A percentile compares a stretch with the other conserved stretches of the same genome.
Conservation (phyloP, 2,113 vertebrate species). For the Solea solea region DNA sequence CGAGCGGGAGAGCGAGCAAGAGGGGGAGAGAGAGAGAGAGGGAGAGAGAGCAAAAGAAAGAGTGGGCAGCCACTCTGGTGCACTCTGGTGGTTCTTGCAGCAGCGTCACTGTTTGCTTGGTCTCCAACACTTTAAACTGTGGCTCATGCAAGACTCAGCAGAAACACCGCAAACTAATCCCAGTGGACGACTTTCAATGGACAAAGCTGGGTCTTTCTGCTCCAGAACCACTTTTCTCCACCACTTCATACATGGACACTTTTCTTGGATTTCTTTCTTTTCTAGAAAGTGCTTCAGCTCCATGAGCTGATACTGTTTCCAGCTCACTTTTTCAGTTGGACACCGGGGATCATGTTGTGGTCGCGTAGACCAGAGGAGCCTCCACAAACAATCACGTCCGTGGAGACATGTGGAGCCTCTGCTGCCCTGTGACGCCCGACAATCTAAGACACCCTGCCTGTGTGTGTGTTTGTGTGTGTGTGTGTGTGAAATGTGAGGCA, state of each 20-base stretch:
- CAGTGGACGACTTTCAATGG: slow-evolving; percentile 51
- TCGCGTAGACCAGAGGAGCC: slow-evolving; percentile 25
- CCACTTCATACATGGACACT: slow-evolving; percentile 15
- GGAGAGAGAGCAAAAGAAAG: slow-evolving; percentile 51
- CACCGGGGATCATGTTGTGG: slow-evolving; percentile 48
- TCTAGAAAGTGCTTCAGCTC: slow-evolving; percentile 27
- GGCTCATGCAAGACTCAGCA: slow-evolving; percentile 36
- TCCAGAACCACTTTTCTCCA: slow-evolving; percentile 33
- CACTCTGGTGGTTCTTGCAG: slow-evolving; percentile 72
- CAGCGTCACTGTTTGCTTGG: slow-evolving; percentile 72
- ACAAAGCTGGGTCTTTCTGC: slow-evolving; percentile 20
- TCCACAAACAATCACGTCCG: slow-evolving; percentile 24
- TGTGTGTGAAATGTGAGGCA: slow-evolving; percentile 54
- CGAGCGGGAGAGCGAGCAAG: slow-evolving; percentile 36
- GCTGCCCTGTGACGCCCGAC: slow-evolving; percentile 27
- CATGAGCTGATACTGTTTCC: slow-evolving; percentile 24
- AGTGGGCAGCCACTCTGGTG: slow-evolving; percentile 69
- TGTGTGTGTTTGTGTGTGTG: too few species aligned
- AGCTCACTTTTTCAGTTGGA: slow-evolving; percentile 42
- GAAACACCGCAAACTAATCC: slow-evolving; percentile 31
- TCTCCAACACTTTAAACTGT: slow-evolving; percentile 59
- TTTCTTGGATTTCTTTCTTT: slow-evolving; percentile 15
- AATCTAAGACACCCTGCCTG: slow-evolving; percentile 1
- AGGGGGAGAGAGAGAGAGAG: slow-evolving; percentile 42
- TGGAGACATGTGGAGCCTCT: slow-evolving; percentile 40